These are phyloP conservation scores for Xenopus laevis DNA, from an alignment of 2,113 vertebrate species.

Conservation along the genomic window DNA sequence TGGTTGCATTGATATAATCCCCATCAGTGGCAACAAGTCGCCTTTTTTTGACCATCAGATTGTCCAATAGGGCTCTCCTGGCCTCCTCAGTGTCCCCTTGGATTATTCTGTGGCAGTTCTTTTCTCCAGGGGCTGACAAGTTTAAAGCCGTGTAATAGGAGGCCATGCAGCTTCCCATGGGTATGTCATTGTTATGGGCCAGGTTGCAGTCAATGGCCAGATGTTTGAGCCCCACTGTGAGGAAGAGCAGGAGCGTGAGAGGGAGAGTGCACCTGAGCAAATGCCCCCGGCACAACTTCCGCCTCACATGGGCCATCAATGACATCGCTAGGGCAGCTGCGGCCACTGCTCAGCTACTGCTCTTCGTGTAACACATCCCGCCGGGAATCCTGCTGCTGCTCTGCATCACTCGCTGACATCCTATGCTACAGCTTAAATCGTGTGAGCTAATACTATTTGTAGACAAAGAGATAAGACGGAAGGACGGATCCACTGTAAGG, in stretches of 20 bases:
- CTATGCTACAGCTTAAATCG: no score
- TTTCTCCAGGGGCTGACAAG: conserved; percentile 39
- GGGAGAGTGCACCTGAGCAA: conserved; percentile 23
- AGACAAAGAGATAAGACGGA: no score
- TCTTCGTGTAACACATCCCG: no score
- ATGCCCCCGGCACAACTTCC: neutral
- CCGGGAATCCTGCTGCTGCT: no score
- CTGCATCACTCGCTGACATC: no score
- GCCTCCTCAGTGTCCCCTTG: conserved; percentile 58
- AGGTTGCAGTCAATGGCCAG: conserved; percentile 41
- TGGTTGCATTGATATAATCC: conserved; percentile 69
- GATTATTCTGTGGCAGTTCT: conserved; percentile 68
- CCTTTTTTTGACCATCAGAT: conserved; percentile 51
- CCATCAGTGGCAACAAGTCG: conserved; percentile 46
- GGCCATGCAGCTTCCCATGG: conserved; percentile 45
- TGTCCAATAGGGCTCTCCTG: conserved; percentile 43
- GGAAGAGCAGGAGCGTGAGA: conserved; percentile 47
- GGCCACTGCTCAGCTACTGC: no score
- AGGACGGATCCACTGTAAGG: no score
- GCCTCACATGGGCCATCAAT: neutral
- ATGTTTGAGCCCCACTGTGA: conserved; percentile 45
- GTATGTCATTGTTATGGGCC: neutral
- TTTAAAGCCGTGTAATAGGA: conserved; percentile 51
- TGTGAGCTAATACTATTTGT: no score
- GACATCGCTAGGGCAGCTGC: no score